Evolutionary conservation across 2,113 vertebrate species (phyloP), one percentile per base, ranked within the genome.

Genomic region (Eudorcas thomsonii): DNA sequence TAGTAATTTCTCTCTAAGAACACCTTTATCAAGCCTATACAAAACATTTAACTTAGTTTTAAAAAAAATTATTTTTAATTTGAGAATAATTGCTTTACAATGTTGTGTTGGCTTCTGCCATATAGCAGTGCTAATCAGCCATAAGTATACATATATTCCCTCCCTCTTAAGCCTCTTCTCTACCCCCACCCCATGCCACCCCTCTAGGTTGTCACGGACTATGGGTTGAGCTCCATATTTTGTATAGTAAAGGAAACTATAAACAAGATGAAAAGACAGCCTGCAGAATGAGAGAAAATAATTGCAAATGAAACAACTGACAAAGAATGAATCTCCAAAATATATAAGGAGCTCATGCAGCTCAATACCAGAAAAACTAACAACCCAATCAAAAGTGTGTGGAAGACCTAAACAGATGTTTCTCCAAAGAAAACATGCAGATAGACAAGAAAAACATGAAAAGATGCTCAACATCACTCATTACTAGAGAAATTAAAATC

Each of bases 21-120:
- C 11, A n/a, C n/a, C 26, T 94, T 95, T 60, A 85, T 93, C 33
- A 55, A 62, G 48, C 90, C 50, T 95, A 43, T 71, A 60, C 21
- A 94, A 57, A 97, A 26, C 45, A 91, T 71, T 96, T 89, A 88
- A 86, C 86, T 91, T 80, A 45, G 48, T 94, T 39, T 71, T 71
- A 13, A 1, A 74, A 74, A 71, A 71, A 13, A 11, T 71, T 39
- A 71, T 71, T 71, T 71, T 71, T 13, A 74, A 74, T 74, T 74
- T 39, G 19, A 74, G 19, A 21, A 74, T 74, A 74, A 74, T 74
- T 74, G 36, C 67, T 39, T 74, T 39, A 74, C 36, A 74, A 13
- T 39, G 67, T 39, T 74, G 19, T 39, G 36, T 74, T 39, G 19
- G 36, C 36, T 39, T 74, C n/a, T 74, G n/a, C 67, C n/a, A 39